Base-by-base conservation (phyloP, 2,113 vertebrate species). In the Xiphophorus couchianus region DNA sequence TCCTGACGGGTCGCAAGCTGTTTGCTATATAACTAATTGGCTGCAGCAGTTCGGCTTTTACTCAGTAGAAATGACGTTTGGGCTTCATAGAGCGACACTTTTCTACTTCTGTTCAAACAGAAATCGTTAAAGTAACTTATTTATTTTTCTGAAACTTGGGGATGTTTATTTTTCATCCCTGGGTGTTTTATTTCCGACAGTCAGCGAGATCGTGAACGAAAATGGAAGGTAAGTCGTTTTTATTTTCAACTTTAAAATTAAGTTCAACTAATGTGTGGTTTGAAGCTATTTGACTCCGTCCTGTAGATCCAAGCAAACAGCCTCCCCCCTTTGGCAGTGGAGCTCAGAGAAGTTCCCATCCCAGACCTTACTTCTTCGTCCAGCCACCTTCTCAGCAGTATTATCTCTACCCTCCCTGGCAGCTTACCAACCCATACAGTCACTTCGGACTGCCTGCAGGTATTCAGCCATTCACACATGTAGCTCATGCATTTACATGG, bases 331-430 rank as follows among this genome's bases (percentile, higher is more conserved):
- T 84, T 69, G 91, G 89, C 63, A 30, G 31, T 25, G 93, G 90
- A 37, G 90, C 86, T 2, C 93, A 87, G 82, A 89, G 91, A 62
- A 37, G 62, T 54, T 88, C 75, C 0, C 93, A 93, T 51, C 62
- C 89, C 37, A 90, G 93, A 69, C 94, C 94, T 0, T 95, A 94
- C 71, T 95, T 94, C 90, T 95, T 93, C 28, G 93, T 95, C 58
- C 94, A 95, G 74, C 93, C 94, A 5, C 90, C 94, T 0, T 87
- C 92, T 74, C 94, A 95, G n/a, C 93, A 92, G 3, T 94, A 90
- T 37, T 92, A 88, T 76, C 74, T 91, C 2, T 91, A 93, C 78
- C 93, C 91, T 71, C 93, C 90, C 1, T 93, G 92, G 93, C 93
- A 93, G 70, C 68, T 92, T 82, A 93, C 88, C 84, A 87, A 86